Evolutionary conservation across 2,797 vertebrate species (phyloP).

Genomic region (Tamandua tetradactyla): DNA sequence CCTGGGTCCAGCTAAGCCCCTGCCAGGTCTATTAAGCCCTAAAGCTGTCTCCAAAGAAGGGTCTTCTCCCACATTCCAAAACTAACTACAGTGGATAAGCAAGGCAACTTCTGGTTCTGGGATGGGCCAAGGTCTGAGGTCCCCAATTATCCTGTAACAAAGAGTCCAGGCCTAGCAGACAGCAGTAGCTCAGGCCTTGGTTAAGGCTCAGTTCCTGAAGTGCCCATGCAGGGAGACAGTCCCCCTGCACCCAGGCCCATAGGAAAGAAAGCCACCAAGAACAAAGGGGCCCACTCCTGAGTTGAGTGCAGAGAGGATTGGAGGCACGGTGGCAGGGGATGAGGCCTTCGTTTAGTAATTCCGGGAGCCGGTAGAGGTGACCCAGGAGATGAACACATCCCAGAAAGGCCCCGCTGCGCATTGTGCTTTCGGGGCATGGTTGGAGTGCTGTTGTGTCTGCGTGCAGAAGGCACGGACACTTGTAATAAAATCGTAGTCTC

Average conservation of each 20-base stretch:
- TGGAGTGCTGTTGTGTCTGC: background rate
- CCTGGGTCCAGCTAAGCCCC: background rate
- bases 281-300: slow-evolving; percentile 65
- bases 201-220: background rate
- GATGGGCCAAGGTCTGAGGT: background rate
- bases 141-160: slow-evolving; percentile 30
- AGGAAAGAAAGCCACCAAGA: slow-evolving; percentile 2
- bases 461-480: slow-evolving; percentile 60
- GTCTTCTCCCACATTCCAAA: background rate
- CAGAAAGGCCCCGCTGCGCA: background rate
- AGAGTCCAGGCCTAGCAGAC: background rate
- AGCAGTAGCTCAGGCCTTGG: background rate
- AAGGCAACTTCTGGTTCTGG: background rate
- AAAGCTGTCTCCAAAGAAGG: slow-evolving; percentile 6
- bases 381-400: background rate
- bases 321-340: background rate
- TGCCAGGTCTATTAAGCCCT: background rate
- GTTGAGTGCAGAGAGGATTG: background rate
- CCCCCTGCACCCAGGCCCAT: background rate
- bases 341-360: slow-evolving; percentile 4
- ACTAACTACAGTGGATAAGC: background rate
- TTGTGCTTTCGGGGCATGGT: background rate
- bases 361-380: background rate
- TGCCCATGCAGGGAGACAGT: background rate
- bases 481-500: slow-evolving; percentile 79